phyloP scores from a whole-genome alignment of 1,140 invertebrate genomes.

The Choristoneura fumiferana region DNA sequence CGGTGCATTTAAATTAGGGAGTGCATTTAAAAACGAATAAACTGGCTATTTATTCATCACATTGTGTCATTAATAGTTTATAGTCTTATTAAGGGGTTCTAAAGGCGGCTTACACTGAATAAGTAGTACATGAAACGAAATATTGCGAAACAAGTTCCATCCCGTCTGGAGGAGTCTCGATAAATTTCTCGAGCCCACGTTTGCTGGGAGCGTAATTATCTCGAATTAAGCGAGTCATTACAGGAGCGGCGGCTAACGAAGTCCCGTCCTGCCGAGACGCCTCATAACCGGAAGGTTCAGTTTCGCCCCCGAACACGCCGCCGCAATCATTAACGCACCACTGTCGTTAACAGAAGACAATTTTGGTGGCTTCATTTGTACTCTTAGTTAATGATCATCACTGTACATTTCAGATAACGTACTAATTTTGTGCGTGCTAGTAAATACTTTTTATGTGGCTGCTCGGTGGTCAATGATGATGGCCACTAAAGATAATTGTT shows the following conservation, averaged over 20 bases:
- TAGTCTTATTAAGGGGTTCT: slow-evolving; percentile 43
- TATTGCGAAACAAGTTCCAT: slow-evolving; percentile 30
- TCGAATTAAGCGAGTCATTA: slow-evolving; percentile 58
- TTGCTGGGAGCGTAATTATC: slow-evolving; percentile 42
- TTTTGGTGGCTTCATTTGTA: slow-evolving; percentile 46
- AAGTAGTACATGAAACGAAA: slow-evolving; percentile 32
- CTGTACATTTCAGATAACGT: slow-evolving; percentile 31
- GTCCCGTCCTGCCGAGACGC: slow-evolving; percentile 35
- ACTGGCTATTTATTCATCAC: slow-evolving; percentile 48
- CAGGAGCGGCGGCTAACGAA: slow-evolving; percentile 54
- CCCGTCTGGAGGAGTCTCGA: slow-evolving; percentile 32
- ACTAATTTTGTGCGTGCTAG: slow-evolving; percentile 35
- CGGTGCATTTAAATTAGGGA: slow-evolving; percentile 63
- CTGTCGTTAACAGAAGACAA: slow-evolving; percentile 46
- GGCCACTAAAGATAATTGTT: not conserved
- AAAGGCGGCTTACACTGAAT: slow-evolving; percentile 42
- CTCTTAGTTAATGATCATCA: slow-evolving; percentile 36
- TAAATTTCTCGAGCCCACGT: slow-evolving; percentile 52
- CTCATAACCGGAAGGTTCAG: slow-evolving; percentile 61
- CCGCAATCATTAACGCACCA: slow-evolving; percentile 51
- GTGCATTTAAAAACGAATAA: slow-evolving; percentile 59
- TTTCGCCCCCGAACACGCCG: slow-evolving; percentile 49
- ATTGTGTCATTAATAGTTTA: slow-evolving; percentile 50
- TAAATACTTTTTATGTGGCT: slow-evolving; percentile 10
- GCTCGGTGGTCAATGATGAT: not conserved